These are phyloP conservation scores for Brachymystax lenok DNA, from an alignment of 2,797 vertebrate genomes.

Conservation along the genomic window DNA sequence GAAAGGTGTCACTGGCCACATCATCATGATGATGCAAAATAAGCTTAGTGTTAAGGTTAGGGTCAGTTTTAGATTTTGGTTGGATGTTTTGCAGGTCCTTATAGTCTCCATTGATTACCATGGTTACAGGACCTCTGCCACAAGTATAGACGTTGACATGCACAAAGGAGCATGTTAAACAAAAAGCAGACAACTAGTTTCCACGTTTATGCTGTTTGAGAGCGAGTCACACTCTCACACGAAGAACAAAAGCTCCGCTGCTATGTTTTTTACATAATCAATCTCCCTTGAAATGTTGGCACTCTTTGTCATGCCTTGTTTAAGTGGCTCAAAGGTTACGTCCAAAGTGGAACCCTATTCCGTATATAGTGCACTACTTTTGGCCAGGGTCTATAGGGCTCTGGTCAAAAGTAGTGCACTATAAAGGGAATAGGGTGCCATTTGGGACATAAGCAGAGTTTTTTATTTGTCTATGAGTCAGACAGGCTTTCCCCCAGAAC, in stretches of 20 bases:
- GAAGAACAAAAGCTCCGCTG: not conserved
- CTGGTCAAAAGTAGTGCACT: not conserved
- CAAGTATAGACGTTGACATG: not conserved
- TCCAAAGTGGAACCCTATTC: not conserved
- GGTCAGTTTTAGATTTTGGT: no score
- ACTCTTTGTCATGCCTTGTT: not conserved
- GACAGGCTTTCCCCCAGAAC: slow-evolving; percentile 1
- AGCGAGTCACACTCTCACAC: not conserved
- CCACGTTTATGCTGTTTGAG: not conserved
- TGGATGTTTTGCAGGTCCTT: no score
- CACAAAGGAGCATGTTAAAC: not conserved
- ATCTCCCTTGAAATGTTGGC: not conserved
- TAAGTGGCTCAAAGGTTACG: not conserved
- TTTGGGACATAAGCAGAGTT: not conserved
- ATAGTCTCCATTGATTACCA: not conserved
- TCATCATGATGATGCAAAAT: no score
- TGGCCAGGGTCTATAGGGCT: not conserved
- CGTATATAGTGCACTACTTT: not conserved
- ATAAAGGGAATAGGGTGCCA: not conserved
- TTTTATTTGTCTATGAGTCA: slow-evolving; percentile 5
- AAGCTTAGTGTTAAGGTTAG: no score
- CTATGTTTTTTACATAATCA: not conserved
- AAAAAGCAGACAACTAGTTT: not conserved
- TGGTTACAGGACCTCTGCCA: not conserved
- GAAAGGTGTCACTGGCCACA: no score